Evolutionary conservation across 2,888 invertebrate species (phyloP), one percentile per base, ranked within the genome.

Genomic region (Orthosia gracilis): DNA sequence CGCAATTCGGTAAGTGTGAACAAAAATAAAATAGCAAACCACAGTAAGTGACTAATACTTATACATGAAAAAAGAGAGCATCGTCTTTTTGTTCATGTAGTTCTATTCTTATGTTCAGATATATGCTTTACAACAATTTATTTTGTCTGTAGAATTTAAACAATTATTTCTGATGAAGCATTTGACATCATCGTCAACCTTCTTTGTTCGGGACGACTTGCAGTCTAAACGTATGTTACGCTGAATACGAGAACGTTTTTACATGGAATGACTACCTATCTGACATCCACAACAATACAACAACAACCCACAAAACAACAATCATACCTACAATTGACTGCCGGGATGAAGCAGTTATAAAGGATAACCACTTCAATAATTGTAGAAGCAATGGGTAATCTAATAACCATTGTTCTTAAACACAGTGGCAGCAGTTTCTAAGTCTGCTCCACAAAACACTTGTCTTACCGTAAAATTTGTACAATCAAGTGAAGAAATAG

Each of bases 1-100:
- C 73, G 21, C 69, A 73, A 63, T 72, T 68, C 26, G 52, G 73
- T 73, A 69, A 61, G 73, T 77, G 75, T 73, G 69, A 82, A 78
- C 69, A 67, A 76, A 80, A 82, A 82, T 82, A 86, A 86, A 84
- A 84, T 77, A 77, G 70, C 59, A 23, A 69, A 73, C 49, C 17
- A 69, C 49, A 72, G n/a, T 71, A 21, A 47, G 21, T 82, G 71
- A 82, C 71, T 75, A 72, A 77, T 50, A 57, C n/a, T 47, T 17
- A 17, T 50, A 66, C 21, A 80, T 61, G 13, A 40, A 68, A 54
- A 54, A 58, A 18, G 11, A 49, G 9, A 63, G 40, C 17, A 57
- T 57, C 64, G 80, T 80, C 72, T 82, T 54, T 18, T 3, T 58
- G 57, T 26, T n/a, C n/a, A 54, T 13, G 21, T 54, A 21, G 1